Conservation (phyloP, 2,888 invertebrate species). For the Hoplodrina ambigua region DNA sequence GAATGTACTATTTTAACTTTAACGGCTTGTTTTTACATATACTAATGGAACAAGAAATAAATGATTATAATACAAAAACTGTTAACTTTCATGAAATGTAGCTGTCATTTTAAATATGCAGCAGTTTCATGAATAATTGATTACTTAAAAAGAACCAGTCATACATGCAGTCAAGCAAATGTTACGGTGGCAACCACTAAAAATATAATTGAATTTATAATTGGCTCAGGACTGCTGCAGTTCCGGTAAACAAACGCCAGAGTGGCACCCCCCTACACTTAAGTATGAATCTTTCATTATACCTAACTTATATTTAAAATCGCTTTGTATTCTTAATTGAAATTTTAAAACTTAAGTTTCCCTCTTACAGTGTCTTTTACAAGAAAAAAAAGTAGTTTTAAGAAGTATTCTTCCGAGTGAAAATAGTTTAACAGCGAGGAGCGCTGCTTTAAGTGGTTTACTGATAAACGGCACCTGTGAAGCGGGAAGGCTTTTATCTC, state of each 20-base stretch:
- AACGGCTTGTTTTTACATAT: too few species aligned
- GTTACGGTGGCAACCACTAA: neutral
- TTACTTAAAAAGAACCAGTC: neutral
- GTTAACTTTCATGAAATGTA: neutral
- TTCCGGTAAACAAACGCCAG: slow-evolving; percentile 1
- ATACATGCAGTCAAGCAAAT: neutral
- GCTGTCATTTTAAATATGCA: neutral
- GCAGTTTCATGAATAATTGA: neutral
- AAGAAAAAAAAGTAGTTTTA: slow-evolving; percentile 46
- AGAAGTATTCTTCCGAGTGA: slow-evolving; percentile 60
- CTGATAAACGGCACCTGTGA: slow-evolving; percentile 75
- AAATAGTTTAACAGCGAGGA: slow-evolving; percentile 66
- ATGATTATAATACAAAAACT: too few species aligned
- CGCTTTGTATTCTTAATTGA: slow-evolving; percentile 33
- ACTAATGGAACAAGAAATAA: too few species aligned
- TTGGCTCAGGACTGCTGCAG: slow-evolving; percentile 13
- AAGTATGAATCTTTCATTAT: slow-evolving; percentile 20
- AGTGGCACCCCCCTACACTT: neutral
- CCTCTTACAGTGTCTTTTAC: slow-evolving; percentile 39
- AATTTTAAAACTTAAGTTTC: slow-evolving; percentile 48
- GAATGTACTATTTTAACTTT: neutral
- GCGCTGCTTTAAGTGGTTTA: slow-evolving; percentile 69
- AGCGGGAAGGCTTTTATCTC: slow-evolving; percentile 73
- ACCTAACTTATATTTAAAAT: slow-evolving; percentile 12
- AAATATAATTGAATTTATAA: slow-evolving; percentile 20